These are phyloP conservation scores for Danio tinwini DNA, from an alignment of 2,797 vertebrate species.

Conservation along the genomic window DNA sequence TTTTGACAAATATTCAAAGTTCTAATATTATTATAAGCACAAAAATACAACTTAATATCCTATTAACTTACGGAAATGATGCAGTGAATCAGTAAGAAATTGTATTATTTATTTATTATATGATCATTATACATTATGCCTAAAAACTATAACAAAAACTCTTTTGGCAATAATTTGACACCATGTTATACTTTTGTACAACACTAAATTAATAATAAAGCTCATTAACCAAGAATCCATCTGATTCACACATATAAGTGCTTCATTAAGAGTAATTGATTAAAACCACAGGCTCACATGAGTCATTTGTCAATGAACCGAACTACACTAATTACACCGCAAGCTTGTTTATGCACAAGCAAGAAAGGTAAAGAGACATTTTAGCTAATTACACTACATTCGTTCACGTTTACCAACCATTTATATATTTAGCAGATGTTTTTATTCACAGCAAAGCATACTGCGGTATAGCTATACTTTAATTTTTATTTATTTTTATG, in stretches of 20 bases:
- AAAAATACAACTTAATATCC: too few species aligned
- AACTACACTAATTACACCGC: neutral
- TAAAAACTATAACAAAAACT: too few species aligned
- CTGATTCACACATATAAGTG: neutral
- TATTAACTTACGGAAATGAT: too few species aligned
- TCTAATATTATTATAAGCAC: too few species aligned
- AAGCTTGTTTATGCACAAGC: conserved; percentile 7
- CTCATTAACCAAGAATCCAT: neutral
- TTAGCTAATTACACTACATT: neutral
- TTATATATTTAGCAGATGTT: neutral
- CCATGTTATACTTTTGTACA: too few species aligned
- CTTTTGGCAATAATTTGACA: too few species aligned
- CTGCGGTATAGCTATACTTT: neutral
- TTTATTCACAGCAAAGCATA: neutral
- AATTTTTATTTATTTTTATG: neutral
- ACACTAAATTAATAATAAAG: too few species aligned
- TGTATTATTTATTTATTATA: too few species aligned
- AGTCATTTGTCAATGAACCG: neutral
- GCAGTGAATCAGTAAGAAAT: too few species aligned
- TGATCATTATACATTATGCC: too few species aligned
- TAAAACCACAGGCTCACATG: neutral
- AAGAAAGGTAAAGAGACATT: neutral
- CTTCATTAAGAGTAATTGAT: neutral
- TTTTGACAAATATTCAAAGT: too few species aligned
- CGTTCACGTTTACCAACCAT: neutral